Evolutionary conservation across 2,888 invertebrate species (phyloP), one percentile per base, ranked within the genome.

Genomic region (Gasteruption jaculator): DNA sequence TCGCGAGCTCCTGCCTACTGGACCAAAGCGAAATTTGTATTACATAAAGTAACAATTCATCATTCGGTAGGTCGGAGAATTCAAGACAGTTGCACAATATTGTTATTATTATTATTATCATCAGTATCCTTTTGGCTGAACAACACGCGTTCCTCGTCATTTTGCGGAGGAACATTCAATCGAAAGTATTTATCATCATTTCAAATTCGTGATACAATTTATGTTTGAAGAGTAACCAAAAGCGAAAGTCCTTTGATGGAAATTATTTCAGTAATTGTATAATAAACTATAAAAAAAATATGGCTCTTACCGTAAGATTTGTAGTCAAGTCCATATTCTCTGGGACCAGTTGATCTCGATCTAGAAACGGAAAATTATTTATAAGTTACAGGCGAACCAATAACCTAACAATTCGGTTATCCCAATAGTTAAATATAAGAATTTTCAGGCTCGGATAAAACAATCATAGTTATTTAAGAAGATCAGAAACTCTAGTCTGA

Each of bases 1-100:
- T 46, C 80, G 72, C 5, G 79, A 75, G 50, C 73, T 71, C 31
- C 77, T 71, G 37, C 73, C 73, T n/a, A n/a, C n/a, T n/a, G n/a
- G n/a, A n/a, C n/a, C n/a, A n/a, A n/a, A n/a, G n/a, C n/a, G n/a
- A n/a, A n/a, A 52, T 75, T 76, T 70, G 45, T 18, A 53, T 43
- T 18, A 46, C 30, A 24, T 22, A 29, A 37, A 41, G 50, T 24
- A 46, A 53, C 10, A 22, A 14, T 40, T 22, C 29, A 15, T 33
- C n/a, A 30, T 47, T 27, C 57, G 56, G 38, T 60, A 66, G 27
- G 69, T 69, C 20, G 52, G 45, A 22, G 61, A 57, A 31, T 38
- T 32, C 11, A 38, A 33, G 6, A 38, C 15, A 14, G 32, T 22
- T 35, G 11, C 14, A 43, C 24, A 43, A 31, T 12, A 8, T 43